phyloP scores from a whole-genome alignment of 1,140 invertebrate species.

The Zaprionus kolodkinae region DNA sequence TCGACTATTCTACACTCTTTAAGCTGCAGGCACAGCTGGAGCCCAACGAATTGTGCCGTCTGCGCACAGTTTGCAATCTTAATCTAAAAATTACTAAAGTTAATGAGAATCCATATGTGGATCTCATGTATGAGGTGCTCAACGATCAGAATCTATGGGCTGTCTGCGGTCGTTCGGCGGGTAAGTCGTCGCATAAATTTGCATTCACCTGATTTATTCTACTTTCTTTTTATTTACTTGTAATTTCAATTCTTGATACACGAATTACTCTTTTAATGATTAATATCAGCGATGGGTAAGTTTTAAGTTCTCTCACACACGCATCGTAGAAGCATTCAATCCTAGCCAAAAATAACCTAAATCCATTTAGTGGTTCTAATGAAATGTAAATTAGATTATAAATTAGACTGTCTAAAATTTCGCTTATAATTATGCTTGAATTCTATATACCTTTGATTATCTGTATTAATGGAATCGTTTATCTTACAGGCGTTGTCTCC shows the following conservation, averaged over 20 bases:
- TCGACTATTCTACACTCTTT: slow-evolving; percentile 91
- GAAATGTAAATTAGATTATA: too few relatives aligned
- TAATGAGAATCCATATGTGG: slow-evolving; percentile 84
- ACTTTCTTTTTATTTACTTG: slow-evolving; percentile 45
- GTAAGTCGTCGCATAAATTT: slow-evolving; percentile 77
- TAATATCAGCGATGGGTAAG: slow-evolving; percentile 70
- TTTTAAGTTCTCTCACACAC: slow-evolving; percentile 32
- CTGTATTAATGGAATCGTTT: neutral
- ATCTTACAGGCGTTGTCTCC: slow-evolving; percentile 90
- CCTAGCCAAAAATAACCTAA: slow-evolving; percentile 1
- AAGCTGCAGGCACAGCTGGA: slow-evolving; percentile 92
- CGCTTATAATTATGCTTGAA: neutral
- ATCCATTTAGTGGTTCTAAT: neutral
- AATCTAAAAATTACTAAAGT: slow-evolving; percentile 89
- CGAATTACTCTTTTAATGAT: slow-evolving; percentile 46
- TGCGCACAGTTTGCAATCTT: slow-evolving; percentile 94
- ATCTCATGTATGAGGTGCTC: slow-evolving; percentile 96
- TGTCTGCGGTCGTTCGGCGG: slow-evolving; percentile 93
- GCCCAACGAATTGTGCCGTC: slow-evolving; percentile 94
- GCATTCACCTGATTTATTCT: neutral
- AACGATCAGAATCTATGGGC: slow-evolving; percentile 97
- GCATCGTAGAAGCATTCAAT: slow-evolving; percentile 23
- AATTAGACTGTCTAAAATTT: neutral
- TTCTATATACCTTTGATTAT: neutral
- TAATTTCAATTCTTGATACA: slow-evolving; percentile 31